These are phyloP conservation scores for Heloderma charlesbogerti DNA, from an alignment of 2,113 vertebrate genomes.

Conservation along the genomic window DNA sequence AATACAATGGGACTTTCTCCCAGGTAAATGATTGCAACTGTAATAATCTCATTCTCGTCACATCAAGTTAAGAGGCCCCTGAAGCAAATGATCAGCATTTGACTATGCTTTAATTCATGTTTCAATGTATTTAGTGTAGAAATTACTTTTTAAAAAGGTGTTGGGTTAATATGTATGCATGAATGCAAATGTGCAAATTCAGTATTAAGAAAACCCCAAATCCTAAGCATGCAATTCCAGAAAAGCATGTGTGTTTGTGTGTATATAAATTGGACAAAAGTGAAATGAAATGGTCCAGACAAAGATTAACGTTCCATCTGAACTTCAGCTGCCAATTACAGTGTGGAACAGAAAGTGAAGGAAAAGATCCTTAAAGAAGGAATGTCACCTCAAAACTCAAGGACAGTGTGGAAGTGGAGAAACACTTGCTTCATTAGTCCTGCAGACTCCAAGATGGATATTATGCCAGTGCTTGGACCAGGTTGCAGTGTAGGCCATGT, in stretches of 20 bases:
- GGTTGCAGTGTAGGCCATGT: background rate
- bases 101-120: background rate
- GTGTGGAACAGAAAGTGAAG: background rate
- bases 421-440: background rate
- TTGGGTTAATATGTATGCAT: background rate
- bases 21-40: too few relatives aligned
- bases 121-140: background rate
- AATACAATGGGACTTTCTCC: background rate
- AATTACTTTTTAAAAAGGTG: background rate
- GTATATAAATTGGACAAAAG: background rate
- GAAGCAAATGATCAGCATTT: background rate
- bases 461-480: background rate
- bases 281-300: background rate
- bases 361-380: background rate
- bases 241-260: background rate
- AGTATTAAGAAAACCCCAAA: background rate
- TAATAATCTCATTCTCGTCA: background rate
- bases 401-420: background rate
- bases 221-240: background rate
- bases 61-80: background rate
- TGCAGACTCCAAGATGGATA: background rate
- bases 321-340: background rate
- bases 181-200: background rate
- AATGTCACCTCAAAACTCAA: background rate
- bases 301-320: background rate